Base-by-base conservation (phyloP, 2,888 invertebrate genomes). In the Tetropium fuscum region DNA sequence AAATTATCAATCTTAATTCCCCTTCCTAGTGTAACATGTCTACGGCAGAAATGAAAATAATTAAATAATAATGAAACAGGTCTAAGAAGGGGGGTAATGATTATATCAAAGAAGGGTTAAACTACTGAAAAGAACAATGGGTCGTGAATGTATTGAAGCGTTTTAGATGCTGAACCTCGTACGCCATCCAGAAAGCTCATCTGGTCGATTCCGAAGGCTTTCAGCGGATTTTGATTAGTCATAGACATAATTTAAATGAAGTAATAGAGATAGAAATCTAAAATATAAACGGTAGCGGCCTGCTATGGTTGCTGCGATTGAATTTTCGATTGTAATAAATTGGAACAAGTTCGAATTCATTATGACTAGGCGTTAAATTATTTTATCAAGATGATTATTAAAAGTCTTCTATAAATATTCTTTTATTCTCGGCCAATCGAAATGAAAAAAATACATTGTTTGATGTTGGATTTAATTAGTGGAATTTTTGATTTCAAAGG, bases 31-130 rank as follows among this genome's bases (percentile, higher is more conserved):
- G 65, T 67, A 68, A 80, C 79, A 78, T 79, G 82, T 82, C 82
- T 79, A 72, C 71, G 77, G 76, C 82, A 82, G 82, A 82, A 82
- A 82, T 80, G 82, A 82, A 82, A 82, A 82, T 82, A 82, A 82
- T 82, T 81, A 82, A 82, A 82, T 82, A 82, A 82, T 82, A 82
- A 82, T 82, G 81, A 82, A 81, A 81, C 81, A 78, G 78, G 79
- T 77, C 78, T 74, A 77, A 68, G 78, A 78, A 78, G 76, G 74
- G 79, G 77, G 78, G n/a, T 78, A 81, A 81, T 81, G 81, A 81
- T 81, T 81, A 80, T 80, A 81, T 81, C 81, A 81, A 80, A 81
- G 81, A 81, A 77, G 81, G 81, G 80, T 80, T 80, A 75, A 80
- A 72, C 71, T 69, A 68, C 68, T 66, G 71, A 71, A 71, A 73